Percentiles rank a stretch among this genome's conserved stretches.
Conservation (phyloP, 2,888 invertebrate genomes). For the Xanthorhoe designata region DNA sequence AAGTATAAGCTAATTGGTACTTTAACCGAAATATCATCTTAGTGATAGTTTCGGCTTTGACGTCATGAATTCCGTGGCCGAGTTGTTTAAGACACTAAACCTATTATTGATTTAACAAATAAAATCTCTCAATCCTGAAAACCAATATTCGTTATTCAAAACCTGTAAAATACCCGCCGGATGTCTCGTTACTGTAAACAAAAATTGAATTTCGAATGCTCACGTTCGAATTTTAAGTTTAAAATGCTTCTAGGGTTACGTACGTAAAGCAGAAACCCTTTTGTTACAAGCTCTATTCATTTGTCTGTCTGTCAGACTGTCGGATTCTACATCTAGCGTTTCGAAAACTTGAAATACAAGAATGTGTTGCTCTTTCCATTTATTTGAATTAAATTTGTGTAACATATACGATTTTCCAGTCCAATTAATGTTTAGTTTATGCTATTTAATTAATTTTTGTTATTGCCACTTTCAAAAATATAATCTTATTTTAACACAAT, state of each 20-base stretch:
- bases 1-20: too few species aligned
- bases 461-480: too few species aligned
- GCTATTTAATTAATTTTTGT: too few species aligned
- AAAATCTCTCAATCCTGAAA: conserved; percentile 10
- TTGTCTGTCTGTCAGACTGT: conserved; percentile 23
- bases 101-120: neutral
- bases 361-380: conserved; percentile 1
- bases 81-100: too few species aligned
- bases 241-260: conserved; percentile 30
- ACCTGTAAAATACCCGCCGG: conserved; percentile 35
- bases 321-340: conserved; percentile 7
- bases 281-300: conserved; percentile 8
- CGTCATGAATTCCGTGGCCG: too few species aligned
- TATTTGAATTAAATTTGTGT: conserved; percentile 1
- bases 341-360: conserved; percentile 13
- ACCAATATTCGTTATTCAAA: conserved; percentile 28
- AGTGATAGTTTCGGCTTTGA: too few species aligned
- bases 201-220: conserved; percentile 40
- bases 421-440: neutral
- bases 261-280: conserved; percentile 10
- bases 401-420: neutral
- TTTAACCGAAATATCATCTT: too few species aligned
- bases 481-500: too few species aligned
- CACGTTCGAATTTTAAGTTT: conserved; percentile 43
- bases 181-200: conserved; percentile 44